phyloP scores from a whole-genome alignment of 1,140 invertebrate genomes.

The Brachionus sp. region DNA sequence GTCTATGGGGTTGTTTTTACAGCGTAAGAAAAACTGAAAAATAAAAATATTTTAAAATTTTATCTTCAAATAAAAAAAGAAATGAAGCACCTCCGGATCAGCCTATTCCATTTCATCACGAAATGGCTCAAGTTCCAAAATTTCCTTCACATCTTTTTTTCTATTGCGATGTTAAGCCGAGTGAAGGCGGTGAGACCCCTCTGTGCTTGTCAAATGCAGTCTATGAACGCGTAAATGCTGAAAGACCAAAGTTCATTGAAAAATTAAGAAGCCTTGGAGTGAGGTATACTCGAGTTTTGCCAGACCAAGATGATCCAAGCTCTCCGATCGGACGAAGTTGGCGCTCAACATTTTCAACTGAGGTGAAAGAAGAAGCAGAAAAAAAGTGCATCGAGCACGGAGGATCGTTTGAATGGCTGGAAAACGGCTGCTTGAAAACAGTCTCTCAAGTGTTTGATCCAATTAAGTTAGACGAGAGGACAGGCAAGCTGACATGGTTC shows the following conservation, averaged over 20 bases:
- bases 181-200: slow-evolving; percentile 51
- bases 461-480: slow-evolving; percentile 49
- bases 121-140: slow-evolving; percentile 54
- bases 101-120: slow-evolving; percentile 53
- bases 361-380: slow-evolving; percentile 49
- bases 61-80: slow-evolving; percentile 16
- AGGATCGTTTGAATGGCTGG: slow-evolving; percentile 50
- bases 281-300: slow-evolving; percentile 48
- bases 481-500: slow-evolving; percentile 51
- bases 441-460: slow-evolving; percentile 49
- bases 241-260: slow-evolving; percentile 49
- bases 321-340: slow-evolving; percentile 49
- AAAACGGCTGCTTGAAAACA: slow-evolving; percentile 51
- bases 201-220: slow-evolving; percentile 50
- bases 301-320: slow-evolving; percentile 17
- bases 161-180: slow-evolving; percentile 50
- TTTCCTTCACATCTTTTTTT: slow-evolving; percentile 51
- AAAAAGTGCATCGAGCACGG: slow-evolving; percentile 49
- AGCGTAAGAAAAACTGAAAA: slow-evolving; percentile 38
- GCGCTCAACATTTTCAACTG: slow-evolving; percentile 51
- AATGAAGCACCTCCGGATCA: slow-evolving; percentile 53
- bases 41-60: neutral
- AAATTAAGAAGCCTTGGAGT: slow-evolving; percentile 49
- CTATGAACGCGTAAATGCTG: slow-evolving; percentile 48
- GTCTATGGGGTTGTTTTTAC: slow-evolving; percentile 52